phyloP scores from a whole-genome alignment of 2,888 invertebrate species.

The Lissonota sp. region DNA sequence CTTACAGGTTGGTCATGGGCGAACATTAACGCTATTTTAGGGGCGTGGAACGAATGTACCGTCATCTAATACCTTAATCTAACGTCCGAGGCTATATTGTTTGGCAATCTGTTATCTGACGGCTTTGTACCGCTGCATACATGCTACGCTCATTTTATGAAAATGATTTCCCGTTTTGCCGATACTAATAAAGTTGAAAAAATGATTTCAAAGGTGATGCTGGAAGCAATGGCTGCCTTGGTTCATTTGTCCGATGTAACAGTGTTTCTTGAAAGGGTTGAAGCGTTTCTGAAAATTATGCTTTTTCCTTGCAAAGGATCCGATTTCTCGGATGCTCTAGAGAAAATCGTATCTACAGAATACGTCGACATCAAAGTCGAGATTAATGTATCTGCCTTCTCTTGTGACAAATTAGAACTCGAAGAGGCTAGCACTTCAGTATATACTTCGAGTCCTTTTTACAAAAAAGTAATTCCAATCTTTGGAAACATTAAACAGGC shows the following conservation, averaged over 20 bases:
- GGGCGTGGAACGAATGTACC: constrained; percentile 42
- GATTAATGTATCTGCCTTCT: too few species aligned
- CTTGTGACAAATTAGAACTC: too few species aligned
- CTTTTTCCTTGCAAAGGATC: constrained; percentile 14
- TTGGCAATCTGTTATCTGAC: background rate
- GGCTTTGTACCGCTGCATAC: constrained; percentile 30
- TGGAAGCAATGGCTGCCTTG: constrained; percentile 36
- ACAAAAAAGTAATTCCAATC: constrained; percentile 5
- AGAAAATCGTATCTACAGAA: background rate
- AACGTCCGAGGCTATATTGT: constrained; percentile 20
- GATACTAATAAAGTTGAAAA: constrained; percentile 10
- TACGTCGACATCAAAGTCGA: too few species aligned
- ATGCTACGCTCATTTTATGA: constrained; percentile 48
- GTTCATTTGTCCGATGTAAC: constrained; percentile 21
- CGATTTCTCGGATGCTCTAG: constrained; percentile 16
- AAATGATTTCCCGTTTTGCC: constrained; percentile 42
- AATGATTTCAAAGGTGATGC: background rate
- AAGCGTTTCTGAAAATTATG: constrained; percentile 25
- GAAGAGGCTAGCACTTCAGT: background rate
- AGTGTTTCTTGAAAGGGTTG: constrained; percentile 21
- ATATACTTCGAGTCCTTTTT: constrained; percentile 24
- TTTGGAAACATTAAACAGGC: constrained; percentile 11
- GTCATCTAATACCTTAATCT: constrained; percentile 42
- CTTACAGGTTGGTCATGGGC: constrained; percentile 53
- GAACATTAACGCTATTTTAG: constrained; percentile 50